Base-by-base conservation (phyloP, 2,113 vertebrate species). In the Platichthys stellatus region DNA sequence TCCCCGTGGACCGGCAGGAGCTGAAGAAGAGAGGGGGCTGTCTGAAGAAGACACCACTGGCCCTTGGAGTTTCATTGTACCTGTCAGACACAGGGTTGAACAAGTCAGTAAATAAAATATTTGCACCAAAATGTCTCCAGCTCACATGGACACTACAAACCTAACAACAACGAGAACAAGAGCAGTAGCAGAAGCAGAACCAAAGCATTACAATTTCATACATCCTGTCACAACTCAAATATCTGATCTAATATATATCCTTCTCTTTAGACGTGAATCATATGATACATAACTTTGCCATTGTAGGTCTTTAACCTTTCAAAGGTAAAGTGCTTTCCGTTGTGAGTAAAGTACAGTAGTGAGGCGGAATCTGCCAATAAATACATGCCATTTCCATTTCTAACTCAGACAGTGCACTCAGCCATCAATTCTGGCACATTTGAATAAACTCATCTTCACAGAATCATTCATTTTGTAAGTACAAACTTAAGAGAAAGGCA, bases 11-110 rank as follows among this genome's bases (percentile, higher is more conserved):
- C 62, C 82, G 0, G 62, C 40, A 0, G 92, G 79, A 3, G 94
- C 94, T 75, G 94, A 88, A 26, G 94, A 96, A 21, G 90, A 75
- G 2, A 91, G 38, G 7, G 82, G 60, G 0, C 18, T 18, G 24
- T 58, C 81, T 56, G 74, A 78, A 57, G 43, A 69, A 53, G 63
- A 63, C n/a, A 49, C 8, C 58, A 38, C 1, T 2, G 54, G 35
- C 28, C 47, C 51, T 35, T 3, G 68, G 23, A 72, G 58, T 67
- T 74, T 70, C 54, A 72, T 21, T n/a, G 60, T 14, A 71, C 60
- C 84, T 89, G 76, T 47, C 51, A 78, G 66, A 31, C 51, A 67
- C 62, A 63, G 63, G 43, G 49, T 76, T 72, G 3, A 74, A 56
- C 0, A 51, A 20, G 14, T 51, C 18, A 2, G 40, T 43, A 43